phyloP scores from a whole-genome alignment of 2,113 vertebrate species.

The Poeciliopsis retropinna region DNA sequence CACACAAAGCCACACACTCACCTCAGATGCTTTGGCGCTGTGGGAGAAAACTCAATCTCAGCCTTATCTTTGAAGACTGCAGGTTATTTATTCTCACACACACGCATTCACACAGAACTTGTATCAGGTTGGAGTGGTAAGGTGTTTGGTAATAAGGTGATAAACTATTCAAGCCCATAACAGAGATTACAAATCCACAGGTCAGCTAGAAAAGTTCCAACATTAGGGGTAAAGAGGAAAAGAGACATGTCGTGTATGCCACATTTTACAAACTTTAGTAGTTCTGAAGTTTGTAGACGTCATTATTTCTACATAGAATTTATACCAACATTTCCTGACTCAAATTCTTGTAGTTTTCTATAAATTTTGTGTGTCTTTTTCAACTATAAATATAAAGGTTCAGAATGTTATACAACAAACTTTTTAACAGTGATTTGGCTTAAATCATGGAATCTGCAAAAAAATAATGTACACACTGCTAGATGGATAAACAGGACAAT shows the following conservation, averaged over 20 bases:
- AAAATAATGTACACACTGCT: too few relatives aligned
- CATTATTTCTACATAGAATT: not conserved
- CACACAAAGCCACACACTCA: constrained; percentile 44
- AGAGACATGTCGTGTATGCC: not conserved
- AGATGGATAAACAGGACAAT: too few relatives aligned
- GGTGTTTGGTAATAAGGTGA: constrained; percentile 33
- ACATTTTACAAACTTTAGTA: not conserved
- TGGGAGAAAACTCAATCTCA: constrained; percentile 69
- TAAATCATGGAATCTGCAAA: too few relatives aligned
- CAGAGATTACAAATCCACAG: constrained; percentile 14
- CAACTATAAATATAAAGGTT: not conserved
- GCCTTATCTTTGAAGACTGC: constrained; percentile 69
- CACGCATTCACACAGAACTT: constrained; percentile 26
- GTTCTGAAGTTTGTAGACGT: not conserved
- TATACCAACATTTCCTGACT: not conserved
- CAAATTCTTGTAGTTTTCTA: not conserved
- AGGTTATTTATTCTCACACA: constrained; percentile 46
- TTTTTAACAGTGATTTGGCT: not conserved
- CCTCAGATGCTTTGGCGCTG: constrained; percentile 50
- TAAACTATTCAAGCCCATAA: constrained; percentile 43
- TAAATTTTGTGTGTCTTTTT: not conserved
- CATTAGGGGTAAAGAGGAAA: not conserved
- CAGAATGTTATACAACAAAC: not conserved
- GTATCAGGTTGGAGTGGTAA: constrained; percentile 40
- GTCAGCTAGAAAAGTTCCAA: not conserved